Evolutionary conservation across 1,140 invertebrate species (phyloP).

Genomic region (Drosophila ambigua): DNA sequence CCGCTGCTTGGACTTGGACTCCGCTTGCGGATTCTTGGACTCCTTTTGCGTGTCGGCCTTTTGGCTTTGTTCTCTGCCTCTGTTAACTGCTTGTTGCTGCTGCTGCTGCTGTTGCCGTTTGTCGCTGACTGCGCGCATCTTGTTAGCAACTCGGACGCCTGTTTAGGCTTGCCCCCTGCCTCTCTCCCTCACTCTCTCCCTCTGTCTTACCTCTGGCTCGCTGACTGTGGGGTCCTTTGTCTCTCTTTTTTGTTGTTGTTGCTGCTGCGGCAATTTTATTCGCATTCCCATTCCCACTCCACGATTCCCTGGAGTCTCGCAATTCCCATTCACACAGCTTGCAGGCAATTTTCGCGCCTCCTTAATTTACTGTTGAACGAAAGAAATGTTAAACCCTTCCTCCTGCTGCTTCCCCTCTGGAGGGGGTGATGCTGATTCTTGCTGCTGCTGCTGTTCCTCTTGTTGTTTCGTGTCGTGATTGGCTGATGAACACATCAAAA

Average conservation of each 20-base stretch:
- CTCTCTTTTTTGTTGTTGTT: neutral
- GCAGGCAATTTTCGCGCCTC: constrained; percentile 75
- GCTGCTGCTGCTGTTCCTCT: neutral
- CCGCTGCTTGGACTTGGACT: constrained; percentile 39
- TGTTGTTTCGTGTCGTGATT: constrained; percentile 48
- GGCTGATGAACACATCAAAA: constrained; percentile 78
- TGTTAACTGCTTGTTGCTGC: constrained; percentile 53
- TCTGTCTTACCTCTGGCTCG: neutral
- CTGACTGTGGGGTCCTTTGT: constrained; percentile 34
- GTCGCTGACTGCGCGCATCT: constrained; percentile 71
- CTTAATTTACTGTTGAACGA: constrained; percentile 64
- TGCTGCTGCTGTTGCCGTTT: constrained; percentile 33
- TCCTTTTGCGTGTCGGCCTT: constrained; percentile 57
- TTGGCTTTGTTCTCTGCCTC: constrained; percentile 57
- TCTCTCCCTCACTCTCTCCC: neutral
- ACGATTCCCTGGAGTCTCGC: constrained; percentile 8
- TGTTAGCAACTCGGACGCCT: constrained; percentile 69
- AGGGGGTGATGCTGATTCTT: neutral
- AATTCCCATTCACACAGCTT: constrained; percentile 61
- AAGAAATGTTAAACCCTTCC: constrained; percentile 13
- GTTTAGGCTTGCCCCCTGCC: constrained; percentile 3
- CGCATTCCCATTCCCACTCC: too few relatives aligned
- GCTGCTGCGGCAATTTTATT: constrained; percentile 3
- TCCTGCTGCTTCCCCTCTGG: neutral
- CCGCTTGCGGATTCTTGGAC: constrained; percentile 19